Evolutionary conservation across 2,888 invertebrate species (phyloP).

Genomic region (Aphodius sticticus): DNA sequence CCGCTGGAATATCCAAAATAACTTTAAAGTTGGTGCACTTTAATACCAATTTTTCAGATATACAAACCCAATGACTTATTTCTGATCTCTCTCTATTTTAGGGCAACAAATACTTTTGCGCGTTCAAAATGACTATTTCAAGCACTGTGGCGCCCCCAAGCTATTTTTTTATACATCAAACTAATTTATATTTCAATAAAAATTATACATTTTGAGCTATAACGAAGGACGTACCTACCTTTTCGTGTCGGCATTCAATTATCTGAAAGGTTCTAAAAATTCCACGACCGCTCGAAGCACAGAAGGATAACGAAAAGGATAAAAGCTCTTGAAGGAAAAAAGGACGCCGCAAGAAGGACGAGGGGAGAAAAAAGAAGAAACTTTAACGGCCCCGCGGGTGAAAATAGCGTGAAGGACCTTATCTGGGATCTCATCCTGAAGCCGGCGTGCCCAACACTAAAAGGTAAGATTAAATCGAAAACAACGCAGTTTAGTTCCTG

Average conservation of each 20-base stretch:
- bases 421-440: not conserved
- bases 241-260: not conserved
- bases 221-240: not conserved
- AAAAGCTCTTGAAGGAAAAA: slow-evolving; percentile 1
- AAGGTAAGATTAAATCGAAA: slow-evolving; percentile 4
- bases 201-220: too few species aligned
- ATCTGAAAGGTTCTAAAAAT: not conserved
- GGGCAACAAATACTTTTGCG: too few species aligned
- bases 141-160: too few species aligned
- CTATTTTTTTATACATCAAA: too few species aligned
- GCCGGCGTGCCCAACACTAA: not conserved
- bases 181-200: too few species aligned
- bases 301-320: not conserved
- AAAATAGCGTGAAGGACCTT: not conserved
- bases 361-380: not conserved
- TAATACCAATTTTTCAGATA: too few species aligned
- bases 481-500: not conserved
- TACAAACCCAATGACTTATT: too few species aligned
- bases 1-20: too few species aligned
- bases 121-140: too few species aligned
- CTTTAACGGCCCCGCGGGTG: not conserved
- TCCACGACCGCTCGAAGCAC: not conserved
- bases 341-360: not conserved
- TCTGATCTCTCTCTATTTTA: too few species aligned
- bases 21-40: too few species aligned